Evolutionary conservation across 2,113 vertebrate species (phyloP), one percentile per base, ranked within the genome.

Genomic region (Actinemys pallida): DNA sequence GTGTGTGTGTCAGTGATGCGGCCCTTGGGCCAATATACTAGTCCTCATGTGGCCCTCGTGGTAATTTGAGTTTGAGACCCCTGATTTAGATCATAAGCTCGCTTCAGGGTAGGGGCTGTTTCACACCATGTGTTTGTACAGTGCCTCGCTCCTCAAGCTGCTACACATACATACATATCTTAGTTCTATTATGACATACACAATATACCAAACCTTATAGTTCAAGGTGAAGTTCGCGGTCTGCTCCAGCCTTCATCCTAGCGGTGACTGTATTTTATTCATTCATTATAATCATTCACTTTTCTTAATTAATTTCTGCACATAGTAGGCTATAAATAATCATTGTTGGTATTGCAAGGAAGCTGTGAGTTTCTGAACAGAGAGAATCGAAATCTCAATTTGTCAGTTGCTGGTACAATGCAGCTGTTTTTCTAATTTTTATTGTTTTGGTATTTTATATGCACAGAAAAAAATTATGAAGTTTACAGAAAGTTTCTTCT

Each of bases 281-380:
- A 69, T n/a, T 83, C 81, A 22, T 95, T 83, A 87, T 75, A 93
- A 94, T 87, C 13, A 91, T 65, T 90, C 84, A 2, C 3, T 75
- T 92, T 93, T 92, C 95, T 95, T 92, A 79, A 91, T 86, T 97
- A 19, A 88, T 95, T 95, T 94, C 80, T 84, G 87, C 92, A 76
- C 86, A 69, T n/a, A 92, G 54, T 75, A 80, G 91, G 89, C 89
- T 86, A 91, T 95, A 96, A 95, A 94, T 94, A 96, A 92, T 96
- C 80, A 88, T 95, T 87, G 95, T 79, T 92, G 93, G 86, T 93
- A 94, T 86, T 87, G 75, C 91, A 84, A 81, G 76, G 76, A 91
- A 76, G 47, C 93, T 91, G 80, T 29, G 59, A 53, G 80, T 59
- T 94, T 92, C 84, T 93, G 79, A 92, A 83, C 75, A 95, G 45